Conservation (phyloP, 53 echinoderm and acorn worm genomes). For the Crossaster papposus region DNA sequence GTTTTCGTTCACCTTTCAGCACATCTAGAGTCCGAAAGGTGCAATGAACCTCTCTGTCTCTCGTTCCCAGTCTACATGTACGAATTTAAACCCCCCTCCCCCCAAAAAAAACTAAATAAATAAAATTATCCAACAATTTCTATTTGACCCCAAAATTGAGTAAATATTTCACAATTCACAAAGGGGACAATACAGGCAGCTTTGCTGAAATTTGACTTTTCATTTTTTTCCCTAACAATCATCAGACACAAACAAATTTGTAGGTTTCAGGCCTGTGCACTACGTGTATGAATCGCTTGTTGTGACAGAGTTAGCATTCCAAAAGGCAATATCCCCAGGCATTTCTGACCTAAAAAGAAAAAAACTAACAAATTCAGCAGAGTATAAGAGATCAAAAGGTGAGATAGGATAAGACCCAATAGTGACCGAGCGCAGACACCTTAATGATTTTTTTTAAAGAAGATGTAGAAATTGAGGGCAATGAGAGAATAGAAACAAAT, state of each 20-base stretch:
- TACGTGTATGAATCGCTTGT: neutral
- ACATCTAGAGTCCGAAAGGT: neutral
- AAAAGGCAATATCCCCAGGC: slow-evolving; percentile 50
- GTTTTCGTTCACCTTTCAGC: neutral
- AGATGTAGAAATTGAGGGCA: neutral
- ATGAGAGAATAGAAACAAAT: neutral
- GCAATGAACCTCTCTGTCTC: neutral
- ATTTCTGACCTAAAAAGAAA: slow-evolving; percentile 7
- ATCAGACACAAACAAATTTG: slow-evolving; percentile 6
- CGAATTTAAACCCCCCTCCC: too few species aligned
- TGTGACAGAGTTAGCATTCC: slow-evolving; percentile 25
- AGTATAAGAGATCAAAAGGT: neutral
- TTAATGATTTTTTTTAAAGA: neutral
- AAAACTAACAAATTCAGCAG: neutral
- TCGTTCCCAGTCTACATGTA: neutral
- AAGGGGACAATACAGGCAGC: slow-evolving; percentile 8
- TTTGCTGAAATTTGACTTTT: slow-evolving; percentile 22
- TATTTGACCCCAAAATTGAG: slow-evolving; percentile 5
- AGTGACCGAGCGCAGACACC: neutral
- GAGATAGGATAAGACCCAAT: neutral
- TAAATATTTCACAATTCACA: slow-evolving; percentile 21
- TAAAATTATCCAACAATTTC: neutral
- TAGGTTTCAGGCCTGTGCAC: neutral
- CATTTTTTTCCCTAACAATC: neutral
- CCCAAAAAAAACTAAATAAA: neutral